phyloP scores from a whole-genome alignment of 1,140 invertebrate species.

The Aphelinus atriplicis region DNA sequence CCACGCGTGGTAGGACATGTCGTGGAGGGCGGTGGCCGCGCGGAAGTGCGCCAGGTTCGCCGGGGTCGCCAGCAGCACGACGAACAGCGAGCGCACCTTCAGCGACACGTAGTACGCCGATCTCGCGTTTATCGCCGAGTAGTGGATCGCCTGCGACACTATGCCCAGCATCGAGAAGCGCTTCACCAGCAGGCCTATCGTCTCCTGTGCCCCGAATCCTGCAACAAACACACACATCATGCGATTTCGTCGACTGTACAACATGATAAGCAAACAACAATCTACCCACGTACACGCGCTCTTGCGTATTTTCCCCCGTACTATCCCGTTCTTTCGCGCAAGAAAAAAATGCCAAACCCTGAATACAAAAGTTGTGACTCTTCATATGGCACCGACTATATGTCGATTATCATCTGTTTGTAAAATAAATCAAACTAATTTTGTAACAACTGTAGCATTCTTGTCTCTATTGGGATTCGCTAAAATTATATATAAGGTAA shows the following conservation, averaged over 20 bases:
- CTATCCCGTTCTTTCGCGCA: too few relatives aligned
- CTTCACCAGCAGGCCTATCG: constrained; percentile 27
- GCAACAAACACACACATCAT: not conserved
- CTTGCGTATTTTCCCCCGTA: not conserved
- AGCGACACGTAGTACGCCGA: constrained; percentile 5
- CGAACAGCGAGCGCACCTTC: constrained; percentile 41
- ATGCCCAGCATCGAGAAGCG: constrained; percentile 40
- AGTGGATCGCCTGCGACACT: constrained; percentile 34
- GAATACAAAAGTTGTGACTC: too few relatives aligned
- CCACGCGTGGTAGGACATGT: constrained; percentile 45
- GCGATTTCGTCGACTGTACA: too few relatives aligned
- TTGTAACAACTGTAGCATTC: too few relatives aligned
- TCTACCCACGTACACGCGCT: too few relatives aligned
- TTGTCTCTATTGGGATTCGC: too few relatives aligned
- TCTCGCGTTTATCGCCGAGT: constrained; percentile 33
- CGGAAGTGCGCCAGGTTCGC: constrained; percentile 39
- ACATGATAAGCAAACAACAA: too few relatives aligned
- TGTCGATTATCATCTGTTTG: too few relatives aligned
- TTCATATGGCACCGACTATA: too few relatives aligned
- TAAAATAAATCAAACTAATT: too few relatives aligned
- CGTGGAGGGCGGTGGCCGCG: constrained; percentile 22
- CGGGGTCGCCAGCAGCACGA: constrained; percentile 40
- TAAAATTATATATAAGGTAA: too few relatives aligned
- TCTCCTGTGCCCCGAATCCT: constrained; percentile 31
- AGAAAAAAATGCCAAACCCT: too few relatives aligned